Percentiles rank a stretch among this genome's conserved stretches.
Evolutionary conservation across 2,888 invertebrate species (phyloP).

Genomic region (Sinelater perroti): DNA sequence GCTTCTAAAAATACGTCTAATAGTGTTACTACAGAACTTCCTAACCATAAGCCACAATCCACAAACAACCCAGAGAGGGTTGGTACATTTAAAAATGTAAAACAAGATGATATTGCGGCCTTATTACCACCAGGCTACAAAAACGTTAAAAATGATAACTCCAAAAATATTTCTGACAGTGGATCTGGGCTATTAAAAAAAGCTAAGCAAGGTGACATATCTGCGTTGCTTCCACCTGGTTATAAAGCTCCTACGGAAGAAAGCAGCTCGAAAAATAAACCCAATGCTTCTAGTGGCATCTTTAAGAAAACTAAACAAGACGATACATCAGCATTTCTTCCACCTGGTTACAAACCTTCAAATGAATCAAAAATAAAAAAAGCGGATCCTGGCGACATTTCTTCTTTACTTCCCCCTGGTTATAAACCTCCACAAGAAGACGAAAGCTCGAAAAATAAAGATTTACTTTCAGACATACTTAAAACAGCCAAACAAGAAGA

Average conservation of each 20-base stretch:
- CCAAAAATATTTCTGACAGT: conserved; percentile 35
- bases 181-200: conserved; percentile 61
- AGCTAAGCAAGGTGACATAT: conserved; percentile 66
- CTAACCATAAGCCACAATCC: conserved; percentile 58
- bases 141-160: conserved; percentile 41
- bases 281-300: conserved; percentile 58
- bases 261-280: conserved; percentile 47
- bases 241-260: conserved; percentile 61
- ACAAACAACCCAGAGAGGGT: conserved; percentile 32
- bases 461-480: conserved; percentile 57
- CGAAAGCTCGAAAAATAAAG: conserved; percentile 35
- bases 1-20: conserved; percentile 30
- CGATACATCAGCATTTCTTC: conserved; percentile 69
- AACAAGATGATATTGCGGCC: conserved; percentile 55
- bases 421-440: conserved; percentile 62
- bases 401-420: conserved; percentile 72
- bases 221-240: conserved; percentile 71
- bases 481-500: conserved; percentile 66
- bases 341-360: conserved; percentile 70
- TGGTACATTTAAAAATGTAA: conserved; percentile 54
- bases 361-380: conserved; percentile 36
- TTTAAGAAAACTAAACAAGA: conserved; percentile 64
- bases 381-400: conserved; percentile 47
- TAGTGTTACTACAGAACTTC: conserved; percentile 62
- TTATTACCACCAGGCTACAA: conserved; percentile 62